Base-by-base conservation (phyloP, 2,797 vertebrate species). In the Neopelma chrysocephalum region DNA sequence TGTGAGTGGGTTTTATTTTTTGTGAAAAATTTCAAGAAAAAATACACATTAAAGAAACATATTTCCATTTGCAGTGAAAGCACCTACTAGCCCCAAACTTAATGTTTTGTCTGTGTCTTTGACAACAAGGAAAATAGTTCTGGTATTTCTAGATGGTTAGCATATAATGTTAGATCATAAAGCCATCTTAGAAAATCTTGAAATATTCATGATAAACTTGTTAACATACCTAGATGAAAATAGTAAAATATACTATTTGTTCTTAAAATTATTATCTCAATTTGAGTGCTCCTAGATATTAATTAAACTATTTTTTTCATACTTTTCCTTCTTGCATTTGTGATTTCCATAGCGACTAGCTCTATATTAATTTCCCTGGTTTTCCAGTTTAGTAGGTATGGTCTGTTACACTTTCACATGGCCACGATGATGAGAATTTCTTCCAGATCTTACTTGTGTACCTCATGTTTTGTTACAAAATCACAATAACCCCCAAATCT, bases 61-160 rank as follows among this genome's bases (percentile, higher is more conserved):
- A 89, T 84, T 90, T 83, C 53, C 69, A 72, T 75, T 88, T 86
- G 36, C 45, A 68, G 5, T 68, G 45, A 71, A 88, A 83, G 15
- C 15, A 90, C 27, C 34, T 68, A 88, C 47, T 75, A 77, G 68
- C 10, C 22, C n/a, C 62, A 82, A 78, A 78, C 17, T 27, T 60
- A 50, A 48, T 90, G 61, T 83, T 94, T 86, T 86, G 53, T 32
- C 48, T 53, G 66, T 93, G 64, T 89, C 84, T 92, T 92, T 91
- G 84, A 68, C 23, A 89, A 87, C 42, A 45, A 80, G 64, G 8
- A 76, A 93, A 94, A 70, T 38, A 68, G 23, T 60, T 92, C 60
- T 82, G 66, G 6, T 64, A 45, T 76, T 94, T 90, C 73, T 83
- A 86, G 25, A 43, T 69, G 70, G n/a, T 32, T 75, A 73, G 5